Evolutionary conservation across 2,888 invertebrate genomes (phyloP), one percentile per base, ranked within the genome.

Genomic region (Therioaphis trifolii): DNA sequence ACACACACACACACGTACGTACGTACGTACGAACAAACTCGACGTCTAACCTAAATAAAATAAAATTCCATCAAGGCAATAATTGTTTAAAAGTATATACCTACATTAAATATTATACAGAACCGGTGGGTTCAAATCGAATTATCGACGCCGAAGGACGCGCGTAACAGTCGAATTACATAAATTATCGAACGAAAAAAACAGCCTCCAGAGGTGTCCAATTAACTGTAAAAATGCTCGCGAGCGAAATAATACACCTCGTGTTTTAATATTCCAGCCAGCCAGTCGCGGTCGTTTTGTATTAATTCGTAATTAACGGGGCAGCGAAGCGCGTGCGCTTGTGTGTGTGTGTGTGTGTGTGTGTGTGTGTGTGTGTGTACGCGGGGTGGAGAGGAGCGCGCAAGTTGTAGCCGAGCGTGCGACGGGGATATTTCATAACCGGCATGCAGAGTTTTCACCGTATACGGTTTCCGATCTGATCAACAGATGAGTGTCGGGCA

Each of bases 151-250:
- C 63, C 2, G 76, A 49, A 66, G 63, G 35, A 66, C 29, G 21
- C 18, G 27, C 21, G 63, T 49, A 21, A 52, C 35, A 40, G 24
- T 15, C 15, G 11, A 27, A 21, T 63, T 55, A 29, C 35, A 49
- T 77, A 77, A 77, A 66, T 77, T 68, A 68, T 78, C 11, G 35
- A 29, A 15, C 21, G 15, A 11, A 72, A 55, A 55, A 72, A 29
- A 46, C 27, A 52, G 78, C 78, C 68, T 68, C 40, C 24, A 40
- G 78, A 55, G 40, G 24, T 27, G 78, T 78, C 78, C 68, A 52
- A 78, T 78, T 78, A 78, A 68, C 68, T n/a, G 52, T 78, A 66
- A 77, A 78, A 68, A 78, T 55, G 52, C 78, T 78, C 78, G 66
- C 77, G 49, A 52, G 66, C 66, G 27, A n/a, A 15, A 52, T 52